Percentiles rank a stretch among this genome's conserved stretches.
Conservation (phyloP, 2,113 vertebrate genomes). For the Puffinus mauretanicus region DNA sequence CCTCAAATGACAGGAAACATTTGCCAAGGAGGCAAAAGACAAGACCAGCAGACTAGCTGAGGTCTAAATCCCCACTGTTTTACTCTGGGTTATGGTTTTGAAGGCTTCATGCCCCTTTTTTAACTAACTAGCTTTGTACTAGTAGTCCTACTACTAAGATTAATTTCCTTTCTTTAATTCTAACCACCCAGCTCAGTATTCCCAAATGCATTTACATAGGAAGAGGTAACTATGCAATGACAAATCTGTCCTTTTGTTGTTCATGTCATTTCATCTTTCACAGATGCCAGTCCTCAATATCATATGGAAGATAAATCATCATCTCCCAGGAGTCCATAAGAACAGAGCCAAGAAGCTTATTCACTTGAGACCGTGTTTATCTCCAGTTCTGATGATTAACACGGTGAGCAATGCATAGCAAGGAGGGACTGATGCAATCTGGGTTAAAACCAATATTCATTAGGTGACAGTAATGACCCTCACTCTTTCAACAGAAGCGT, state of each 20-base stretch:
- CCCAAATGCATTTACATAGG: background rate
- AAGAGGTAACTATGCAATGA: background rate
- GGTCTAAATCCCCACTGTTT: background rate
- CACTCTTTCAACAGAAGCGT: background rate
- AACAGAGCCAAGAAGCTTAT: conserved; percentile 32
- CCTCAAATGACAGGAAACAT: background rate
- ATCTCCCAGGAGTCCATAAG: background rate
- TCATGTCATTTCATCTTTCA: background rate
- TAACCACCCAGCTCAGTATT: background rate
- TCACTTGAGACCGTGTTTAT: conserved; percentile 49
- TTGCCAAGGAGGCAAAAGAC: background rate
- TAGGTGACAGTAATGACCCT: background rate
- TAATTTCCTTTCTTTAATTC: background rate
- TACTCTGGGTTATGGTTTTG: background rate
- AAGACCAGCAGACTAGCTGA: background rate
- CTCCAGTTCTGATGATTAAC: conserved; percentile 43
- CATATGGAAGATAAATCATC: conserved; percentile 27
- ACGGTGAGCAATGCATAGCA: background rate
- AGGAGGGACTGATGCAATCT: conserved; percentile 8
- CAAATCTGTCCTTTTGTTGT: background rate
- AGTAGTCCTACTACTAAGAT: background rate
- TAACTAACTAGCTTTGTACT: background rate
- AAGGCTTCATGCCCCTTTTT: background rate
- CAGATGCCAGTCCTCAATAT: conserved; percentile 3
- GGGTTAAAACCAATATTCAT: conserved; percentile 26